Evolutionary conservation across 2,888 invertebrate species (phyloP), one percentile per base, ranked within the genome.

Genomic region (Euclidia mi): DNA sequence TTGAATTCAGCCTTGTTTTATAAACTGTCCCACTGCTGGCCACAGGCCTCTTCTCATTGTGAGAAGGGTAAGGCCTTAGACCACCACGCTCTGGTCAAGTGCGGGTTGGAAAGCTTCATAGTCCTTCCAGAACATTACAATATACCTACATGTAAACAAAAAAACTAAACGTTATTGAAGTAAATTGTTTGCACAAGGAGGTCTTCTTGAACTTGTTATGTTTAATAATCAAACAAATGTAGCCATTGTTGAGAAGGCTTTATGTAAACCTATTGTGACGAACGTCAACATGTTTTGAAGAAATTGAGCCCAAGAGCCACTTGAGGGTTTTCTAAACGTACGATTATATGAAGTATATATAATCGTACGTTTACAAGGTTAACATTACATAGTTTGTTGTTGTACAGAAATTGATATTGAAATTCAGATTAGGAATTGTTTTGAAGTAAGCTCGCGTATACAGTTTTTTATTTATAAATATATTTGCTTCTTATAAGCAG

Each of bases 181-280:
- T 62, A 45, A 47, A 52, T 65, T 38, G 11, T 3, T 1, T 44
- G 3, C 28, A 52, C 35, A 43, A 38, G 17, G 4, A 42, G 44
- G 65, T 56, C 51, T 66, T 70, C 72, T 46, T 37, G 28, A 44
- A 57, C 62, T 70, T 68, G 63, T 50, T 51, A 31, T 59, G 65
- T 41, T 68, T 58, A 45, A 58, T 48, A 56, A 48, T 32, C 46
- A 59, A 71, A 67, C 61, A 67, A 69, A 55, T 46, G 52, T 52
- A 10, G 15, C 12, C 46, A 64, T 63, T 74, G 70, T 76, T 63
- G 43, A 58, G 50, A 32, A 32, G 20, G 38, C 41, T 63, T 69
- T 73, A 66, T 63, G 48, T 64, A 57, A 65, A 62, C 70, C 44
- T 62, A 58, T 65, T 61, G 53, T 56, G 58, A 50, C 50, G 48